These are phyloP conservation scores for Syrphus vitripennis DNA, from an alignment of 2,888 invertebrate species.

Conservation along the genomic window DNA sequence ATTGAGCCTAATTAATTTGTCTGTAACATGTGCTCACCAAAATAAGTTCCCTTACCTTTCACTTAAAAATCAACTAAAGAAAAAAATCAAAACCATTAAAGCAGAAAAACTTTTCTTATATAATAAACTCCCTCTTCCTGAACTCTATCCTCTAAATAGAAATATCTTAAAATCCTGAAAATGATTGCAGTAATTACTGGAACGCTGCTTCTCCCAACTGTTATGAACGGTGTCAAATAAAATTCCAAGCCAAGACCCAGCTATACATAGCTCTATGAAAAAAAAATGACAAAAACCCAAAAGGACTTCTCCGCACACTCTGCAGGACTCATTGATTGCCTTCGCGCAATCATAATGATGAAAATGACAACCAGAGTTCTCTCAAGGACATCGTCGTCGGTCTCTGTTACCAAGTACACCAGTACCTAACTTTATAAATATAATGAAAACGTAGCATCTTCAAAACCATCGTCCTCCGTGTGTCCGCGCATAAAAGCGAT, in stretches of 20 bases:
- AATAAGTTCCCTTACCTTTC: neutral
- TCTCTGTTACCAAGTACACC: conserved; percentile 14
- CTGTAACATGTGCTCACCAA: neutral
- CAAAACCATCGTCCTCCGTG: neutral
- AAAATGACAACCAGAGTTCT: conserved; percentile 48
- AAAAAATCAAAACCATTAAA: neutral
- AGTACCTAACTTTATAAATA: too few relatives aligned
- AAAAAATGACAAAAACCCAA: neutral
- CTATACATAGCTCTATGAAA: neutral
- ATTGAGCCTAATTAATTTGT: too few relatives aligned
- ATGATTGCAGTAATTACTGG: conserved; percentile 58
- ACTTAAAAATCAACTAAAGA: neutral
- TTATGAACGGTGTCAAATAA: conserved; percentile 36
- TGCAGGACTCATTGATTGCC: conserved; percentile 51
- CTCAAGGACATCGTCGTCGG: conserved; percentile 36
- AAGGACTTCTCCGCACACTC: neutral
- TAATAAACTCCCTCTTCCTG: neutral
- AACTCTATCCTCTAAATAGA: neutral
- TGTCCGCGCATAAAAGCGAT: neutral
- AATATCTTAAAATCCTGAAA: conserved; percentile 41
- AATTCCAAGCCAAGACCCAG: neutral
- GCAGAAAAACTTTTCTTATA: neutral
- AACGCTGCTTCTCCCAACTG: neutral
- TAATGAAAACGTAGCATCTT: conserved; percentile 39
- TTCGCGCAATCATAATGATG: conserved; percentile 57